These are phyloP conservation scores for Takifugu flavidus DNA, from an alignment of 2,113 vertebrate genomes.

Conservation along the genomic window DNA sequence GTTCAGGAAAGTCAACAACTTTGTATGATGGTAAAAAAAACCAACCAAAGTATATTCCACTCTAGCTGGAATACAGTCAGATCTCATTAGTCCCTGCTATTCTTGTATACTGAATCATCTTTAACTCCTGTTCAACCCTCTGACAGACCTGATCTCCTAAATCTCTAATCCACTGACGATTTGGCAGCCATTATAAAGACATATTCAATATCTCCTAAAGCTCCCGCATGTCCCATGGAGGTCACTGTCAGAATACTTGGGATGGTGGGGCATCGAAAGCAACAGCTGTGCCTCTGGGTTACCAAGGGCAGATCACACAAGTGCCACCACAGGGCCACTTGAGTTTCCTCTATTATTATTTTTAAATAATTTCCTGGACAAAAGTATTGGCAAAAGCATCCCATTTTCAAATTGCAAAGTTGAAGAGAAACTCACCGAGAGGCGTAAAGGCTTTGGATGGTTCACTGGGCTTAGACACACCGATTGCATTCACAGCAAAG, in stretches of 20 bases:
- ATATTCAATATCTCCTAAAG: slow-evolving; percentile 70
- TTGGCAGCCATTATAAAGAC: slow-evolving; percentile 73
- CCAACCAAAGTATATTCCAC: neutral
- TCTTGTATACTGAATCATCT: slow-evolving; percentile 61
- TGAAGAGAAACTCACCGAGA: slow-evolving; percentile 81
- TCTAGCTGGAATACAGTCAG: slow-evolving; percentile 43
- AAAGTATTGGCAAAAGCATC: slow-evolving; percentile 3
- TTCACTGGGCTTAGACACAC: slow-evolving; percentile 92
- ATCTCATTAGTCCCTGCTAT: slow-evolving; percentile 55
- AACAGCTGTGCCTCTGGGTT: slow-evolving; percentile 62
- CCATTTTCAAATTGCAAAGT: slow-evolving; percentile 7
- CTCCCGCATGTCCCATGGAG: slow-evolving; percentile 56
- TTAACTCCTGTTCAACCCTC: slow-evolving; percentile 53
- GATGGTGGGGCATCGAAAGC: slow-evolving; percentile 44
- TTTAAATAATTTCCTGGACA: slow-evolving; percentile 25
- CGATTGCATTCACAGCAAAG: slow-evolving; percentile 93
- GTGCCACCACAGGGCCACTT: slow-evolving; percentile 3
- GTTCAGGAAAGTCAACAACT: slow-evolving; percentile 18
- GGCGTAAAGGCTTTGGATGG: slow-evolving; percentile 94
- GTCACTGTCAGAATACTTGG: slow-evolving; percentile 65
- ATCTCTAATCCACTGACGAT: slow-evolving; percentile 69
- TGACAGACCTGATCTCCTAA: slow-evolving; percentile 61
- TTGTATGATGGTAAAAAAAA: no score
- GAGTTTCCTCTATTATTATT: slow-evolving; percentile 30
- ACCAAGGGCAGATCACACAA: slow-evolving; percentile 47